Conservation (phyloP, 2,113 vertebrate species). For the Limanda limanda region DNA sequence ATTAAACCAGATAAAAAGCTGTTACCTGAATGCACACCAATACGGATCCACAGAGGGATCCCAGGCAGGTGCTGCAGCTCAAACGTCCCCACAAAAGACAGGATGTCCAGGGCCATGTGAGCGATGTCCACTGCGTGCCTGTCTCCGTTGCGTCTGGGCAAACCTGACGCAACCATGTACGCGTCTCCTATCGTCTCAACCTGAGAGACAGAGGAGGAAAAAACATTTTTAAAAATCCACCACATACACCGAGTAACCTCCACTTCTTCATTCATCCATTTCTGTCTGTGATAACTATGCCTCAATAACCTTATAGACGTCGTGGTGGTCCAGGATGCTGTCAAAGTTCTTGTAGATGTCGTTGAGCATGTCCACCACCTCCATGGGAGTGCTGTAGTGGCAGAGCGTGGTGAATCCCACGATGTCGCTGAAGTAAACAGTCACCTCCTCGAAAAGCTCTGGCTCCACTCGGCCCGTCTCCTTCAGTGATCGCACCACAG, state of each 20-base stretch:
- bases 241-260: too few relatives aligned
- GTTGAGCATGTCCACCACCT: slow-evolving; percentile 99
- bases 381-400: slow-evolving; percentile 98
- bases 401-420: slow-evolving; percentile 98
- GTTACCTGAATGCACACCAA: slow-evolving; percentile 96
- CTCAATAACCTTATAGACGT: slow-evolving; percentile 93
- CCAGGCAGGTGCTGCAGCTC: slow-evolving; percentile 92
- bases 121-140: slow-evolving; percentile 94
- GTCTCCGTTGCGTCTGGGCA: slow-evolving; percentile 94
- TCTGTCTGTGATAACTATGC: background rate
- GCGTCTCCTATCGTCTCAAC: slow-evolving; percentile 98
- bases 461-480: slow-evolving; percentile 93
- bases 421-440: slow-evolving; percentile 98
- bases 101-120: slow-evolving; percentile 96
- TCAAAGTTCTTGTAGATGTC: slow-evolving; percentile 98
- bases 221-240: too few relatives aligned
- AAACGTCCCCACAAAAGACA: slow-evolving; percentile 95
- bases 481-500: slow-evolving; percentile 96
- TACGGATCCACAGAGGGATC: slow-evolving; percentile 98
- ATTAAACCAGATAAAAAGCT: background rate
- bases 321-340: slow-evolving; percentile 94
- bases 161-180: slow-evolving; percentile 97
- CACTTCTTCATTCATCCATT: background rate
- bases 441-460: slow-evolving; percentile 96
- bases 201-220: slow-evolving; percentile 65